Percentiles rank a stretch among this genome's conserved stretches.
Conservation (phyloP, 2,888 invertebrate species). For the Smittia sp. region DNA sequence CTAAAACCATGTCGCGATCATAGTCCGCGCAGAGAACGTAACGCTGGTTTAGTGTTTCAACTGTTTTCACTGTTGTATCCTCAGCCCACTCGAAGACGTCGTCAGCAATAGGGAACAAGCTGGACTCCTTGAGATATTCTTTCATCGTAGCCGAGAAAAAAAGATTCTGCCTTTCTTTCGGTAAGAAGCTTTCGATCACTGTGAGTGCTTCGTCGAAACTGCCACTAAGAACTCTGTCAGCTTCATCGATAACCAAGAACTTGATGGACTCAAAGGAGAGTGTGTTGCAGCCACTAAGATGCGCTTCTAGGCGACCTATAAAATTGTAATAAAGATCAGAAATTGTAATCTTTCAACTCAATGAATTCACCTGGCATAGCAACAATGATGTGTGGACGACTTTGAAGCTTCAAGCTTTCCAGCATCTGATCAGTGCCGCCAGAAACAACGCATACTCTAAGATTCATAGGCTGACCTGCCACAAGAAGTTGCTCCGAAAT, state of each 20-base stretch:
- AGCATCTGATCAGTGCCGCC: constrained; percentile 92
- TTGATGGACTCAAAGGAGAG: constrained; percentile 75
- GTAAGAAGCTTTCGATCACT: constrained; percentile 73
- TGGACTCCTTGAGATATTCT: constrained; percentile 68
- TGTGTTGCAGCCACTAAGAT: constrained; percentile 81
- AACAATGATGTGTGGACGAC: constrained; percentile 89
- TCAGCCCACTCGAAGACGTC: constrained; percentile 68
- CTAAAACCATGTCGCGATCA: constrained; percentile 88
- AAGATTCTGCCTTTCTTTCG: constrained; percentile 78
- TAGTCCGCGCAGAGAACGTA: constrained; percentile 89
- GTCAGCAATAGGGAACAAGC: constrained; percentile 60
- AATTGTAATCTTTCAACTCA: too few relatives aligned
- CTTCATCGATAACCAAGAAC: constrained; percentile 94
- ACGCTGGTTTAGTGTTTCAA: constrained; percentile 83
- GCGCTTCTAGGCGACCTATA: constrained; percentile 90
- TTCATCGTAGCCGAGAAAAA: constrained; percentile 96
- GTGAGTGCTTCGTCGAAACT: constrained; percentile 79
- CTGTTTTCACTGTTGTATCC: constrained; percentile 72
- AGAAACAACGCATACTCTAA: constrained; percentile 83
- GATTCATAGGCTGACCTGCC: constrained; percentile 77
- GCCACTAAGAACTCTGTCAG: constrained; percentile 76
- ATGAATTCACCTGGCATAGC: constrained; percentile 98
- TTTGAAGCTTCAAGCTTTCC: constrained; percentile 79
- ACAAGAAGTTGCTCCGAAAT: constrained; percentile 94
- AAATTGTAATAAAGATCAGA: too few relatives aligned